Evolutionary conservation across 2,888 invertebrate species (phyloP), one percentile per base, ranked within the genome.

Genomic region (Zaprionus bogoriensis): DNA sequence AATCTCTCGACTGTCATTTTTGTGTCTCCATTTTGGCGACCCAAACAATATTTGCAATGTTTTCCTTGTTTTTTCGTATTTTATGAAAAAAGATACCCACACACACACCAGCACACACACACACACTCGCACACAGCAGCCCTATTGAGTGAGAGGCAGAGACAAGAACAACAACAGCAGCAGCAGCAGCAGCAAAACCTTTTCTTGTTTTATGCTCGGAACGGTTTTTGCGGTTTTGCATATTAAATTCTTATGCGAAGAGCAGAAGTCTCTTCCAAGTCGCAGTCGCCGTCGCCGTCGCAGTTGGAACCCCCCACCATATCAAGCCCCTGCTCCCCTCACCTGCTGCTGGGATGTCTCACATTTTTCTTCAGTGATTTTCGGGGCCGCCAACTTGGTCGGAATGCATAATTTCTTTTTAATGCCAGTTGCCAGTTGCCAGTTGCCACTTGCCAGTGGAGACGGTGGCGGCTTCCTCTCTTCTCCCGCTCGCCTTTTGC

Each of bases 11-110:
- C 86, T 88, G 87, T 89, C 87, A 87, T 87, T 87, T 87, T 88
- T 87, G 87, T 88, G 89, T 88, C 89, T 88, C 87, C 89, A 87
- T 87, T 86, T 86, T 85, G 87, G 87, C 84, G 87, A 87, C 84
- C 87, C 86, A 87, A 87, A 87, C 83, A 87, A 87, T 87, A 85
- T 82, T 85, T 85, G 67, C 87, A 87, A 85, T 85, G 83, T 83
- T 83, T 79, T 78, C 20, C 20, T 12, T 12, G 22, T 22, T 22
- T 41, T 41, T 41, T 41, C 22, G 20, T 84, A 67, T 81, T 77
- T 81, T 81, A 84, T 81, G 66, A 71, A 81, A 87, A 81, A 78
- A 87, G 63, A 77, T 60, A 74, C 69, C 30, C 57, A 74, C 67
- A 60, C 58, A 72, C 38, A 60, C 44, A 65, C 44, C 45, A 48